Evolutionary conservation across 1,140 invertebrate genomes (phyloP).

Genomic region (Lanistes nyassanus): DNA sequence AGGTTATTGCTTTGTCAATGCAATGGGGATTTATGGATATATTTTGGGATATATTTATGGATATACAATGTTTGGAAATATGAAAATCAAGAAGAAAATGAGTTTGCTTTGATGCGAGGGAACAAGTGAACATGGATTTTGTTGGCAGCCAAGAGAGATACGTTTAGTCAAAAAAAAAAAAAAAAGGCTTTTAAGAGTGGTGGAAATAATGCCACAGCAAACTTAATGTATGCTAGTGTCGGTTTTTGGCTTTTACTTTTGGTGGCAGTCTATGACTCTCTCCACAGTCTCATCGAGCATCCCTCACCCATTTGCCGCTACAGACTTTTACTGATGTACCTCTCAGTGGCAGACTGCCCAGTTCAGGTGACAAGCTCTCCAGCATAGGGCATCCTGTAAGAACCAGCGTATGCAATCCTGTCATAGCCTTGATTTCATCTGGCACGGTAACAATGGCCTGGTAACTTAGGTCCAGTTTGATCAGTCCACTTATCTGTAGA

Average conservation of each 20-base stretch:
- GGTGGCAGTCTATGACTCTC: no score
- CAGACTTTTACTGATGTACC: conserved; percentile 33
- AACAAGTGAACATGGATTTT: background rate
- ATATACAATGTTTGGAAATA: conserved; percentile 1
- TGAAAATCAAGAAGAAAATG: background rate
- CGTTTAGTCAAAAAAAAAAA: background rate
- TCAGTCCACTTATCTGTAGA: conserved; percentile 42
- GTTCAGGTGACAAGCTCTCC: conserved; percentile 39
- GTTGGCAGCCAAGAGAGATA: no score
- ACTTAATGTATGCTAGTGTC: background rate
- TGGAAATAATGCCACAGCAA: background rate
- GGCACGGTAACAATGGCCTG: conserved; percentile 49
- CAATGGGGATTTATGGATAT: background rate
- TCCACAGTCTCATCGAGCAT: no score
- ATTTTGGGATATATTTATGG: background rate
- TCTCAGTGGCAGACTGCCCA: conserved; percentile 48
- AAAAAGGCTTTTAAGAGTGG: background rate
- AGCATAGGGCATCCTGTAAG: conserved; percentile 50
- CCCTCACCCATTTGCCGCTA: no score
- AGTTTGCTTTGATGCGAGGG: background rate
- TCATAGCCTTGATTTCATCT: conserved; percentile 45
- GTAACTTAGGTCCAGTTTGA: conserved; percentile 43
- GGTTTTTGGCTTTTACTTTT: no score
- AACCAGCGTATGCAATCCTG: conserved; percentile 38
- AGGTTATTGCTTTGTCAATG: background rate